Evolutionary conservation across 2,113 vertebrate species (phyloP).

Genomic region (Capreolus pygargus): DNA sequence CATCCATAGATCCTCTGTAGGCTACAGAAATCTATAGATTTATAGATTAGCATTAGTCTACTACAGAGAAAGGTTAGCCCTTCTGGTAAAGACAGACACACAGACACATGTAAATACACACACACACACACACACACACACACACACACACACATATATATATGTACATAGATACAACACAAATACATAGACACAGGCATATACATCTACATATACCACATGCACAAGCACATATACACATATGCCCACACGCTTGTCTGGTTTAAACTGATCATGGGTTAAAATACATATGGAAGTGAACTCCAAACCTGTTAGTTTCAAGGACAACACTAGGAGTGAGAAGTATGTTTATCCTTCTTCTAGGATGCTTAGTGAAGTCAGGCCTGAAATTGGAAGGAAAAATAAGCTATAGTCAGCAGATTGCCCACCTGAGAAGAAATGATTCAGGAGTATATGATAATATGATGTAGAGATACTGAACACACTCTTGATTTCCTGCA

Average conservation of each 20-base stretch:
- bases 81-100: neutral
- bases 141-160: too few species aligned
- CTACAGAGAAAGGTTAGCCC: neutral
- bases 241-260: neutral
- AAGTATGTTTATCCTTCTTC: neutral
- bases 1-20: neutral
- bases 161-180: neutral
- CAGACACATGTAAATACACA: neutral
- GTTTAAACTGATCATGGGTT: neutral
- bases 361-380: neutral
- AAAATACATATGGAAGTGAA: neutral
- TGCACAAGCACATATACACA: neutral
- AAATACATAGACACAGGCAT: neutral
- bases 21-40: neutral
- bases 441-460: neutral
- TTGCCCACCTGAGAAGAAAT: neutral
- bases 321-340: neutral
- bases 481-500: neutral
- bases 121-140: too few species aligned
- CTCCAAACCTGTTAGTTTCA: neutral
- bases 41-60: neutral
- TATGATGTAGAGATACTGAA: neutral
- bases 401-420: neutral
- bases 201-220: neutral
- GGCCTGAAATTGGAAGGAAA: neutral